Base-by-base conservation (phyloP, 1,140 invertebrate genomes). In the Drosophila sproati region DNA sequence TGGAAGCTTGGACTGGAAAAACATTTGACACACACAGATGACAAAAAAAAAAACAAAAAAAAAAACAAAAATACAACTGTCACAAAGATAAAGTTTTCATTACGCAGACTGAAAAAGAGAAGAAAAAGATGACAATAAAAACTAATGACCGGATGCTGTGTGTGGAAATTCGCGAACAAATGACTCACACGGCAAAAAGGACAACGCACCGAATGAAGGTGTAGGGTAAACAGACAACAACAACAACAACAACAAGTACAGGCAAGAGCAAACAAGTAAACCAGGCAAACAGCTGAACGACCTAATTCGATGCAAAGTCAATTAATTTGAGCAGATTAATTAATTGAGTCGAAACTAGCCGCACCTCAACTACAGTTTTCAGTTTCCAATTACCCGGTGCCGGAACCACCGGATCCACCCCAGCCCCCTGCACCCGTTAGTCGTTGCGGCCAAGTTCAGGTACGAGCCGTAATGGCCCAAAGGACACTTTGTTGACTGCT, bases 51-150 rank as follows among this genome's bases (percentile, higher is more conserved):
- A 1, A 4, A 39, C 8, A 10, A 10, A 41, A 10, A 0, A 10
- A 41, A 43, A 1, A 20, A 20, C 20, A 50, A 20, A 20, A 20
- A 20, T 20, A 72, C 57, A 74, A 75, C 55, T 68, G 60, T 62
- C 83, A 89, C 78, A 88, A 80, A 89, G 85, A 89, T 70, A 88
- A 89, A 88, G 60, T 89, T 89, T 89, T 88, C 85, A 88, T 88
- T 88, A 85, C 83, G 61, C 80, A 80, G 77, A 41, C 62, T 45
- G 55, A 6, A 45, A 67, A 74, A 39, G 12, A 48, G 28, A 51
- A 62, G 39, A 50, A 54, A 55, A 45, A 12, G 10, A 62, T 57
- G 29, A 37, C 45, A 55, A 64, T 68, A 63, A 72, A 82, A 73
- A 61, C 77, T 68, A 73, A 82, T 77, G 74, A 43, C 41, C 56